phyloP scores from a whole-genome alignment of 1,140 invertebrate species.

The Drosophila saltans region DNA sequence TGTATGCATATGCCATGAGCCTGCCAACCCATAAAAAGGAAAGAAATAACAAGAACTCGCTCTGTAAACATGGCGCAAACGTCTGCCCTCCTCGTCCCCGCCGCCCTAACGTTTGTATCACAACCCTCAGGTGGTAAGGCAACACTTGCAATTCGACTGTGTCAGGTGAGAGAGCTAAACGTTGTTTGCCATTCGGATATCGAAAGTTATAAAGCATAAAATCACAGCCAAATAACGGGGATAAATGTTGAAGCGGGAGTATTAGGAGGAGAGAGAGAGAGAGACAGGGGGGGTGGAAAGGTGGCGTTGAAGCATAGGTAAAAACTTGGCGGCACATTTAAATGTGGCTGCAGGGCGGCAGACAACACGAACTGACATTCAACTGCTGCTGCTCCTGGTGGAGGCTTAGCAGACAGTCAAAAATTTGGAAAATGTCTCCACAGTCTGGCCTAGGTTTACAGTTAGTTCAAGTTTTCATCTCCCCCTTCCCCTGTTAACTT shows the following conservation, averaged over 20 bases:
- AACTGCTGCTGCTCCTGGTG: neutral
- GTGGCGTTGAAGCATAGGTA: constrained; percentile 49
- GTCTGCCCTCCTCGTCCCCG: constrained; percentile 12
- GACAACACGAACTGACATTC: constrained; percentile 8
- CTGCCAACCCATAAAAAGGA: constrained; percentile 30
- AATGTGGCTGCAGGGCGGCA: constrained; percentile 77
- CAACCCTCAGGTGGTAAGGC: constrained; percentile 58
- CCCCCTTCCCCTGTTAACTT: neutral
- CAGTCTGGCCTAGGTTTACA: constrained; percentile 13
- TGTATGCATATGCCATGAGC: constrained; percentile 63
- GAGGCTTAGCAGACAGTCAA: constrained; percentile 65
- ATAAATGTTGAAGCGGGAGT: constrained; percentile 35
- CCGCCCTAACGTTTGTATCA: constrained; percentile 4
- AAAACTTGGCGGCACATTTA: constrained; percentile 72
- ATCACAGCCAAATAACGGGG: constrained; percentile 65
- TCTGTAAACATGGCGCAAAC: constrained; percentile 65
- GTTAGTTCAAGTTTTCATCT: neutral
- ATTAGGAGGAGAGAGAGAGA: too few relatives aligned
- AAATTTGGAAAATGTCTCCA: constrained; percentile 67
- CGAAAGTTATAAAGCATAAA: constrained; percentile 80
- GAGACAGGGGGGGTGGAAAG: constrained; percentile 9
- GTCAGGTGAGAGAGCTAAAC: constrained; percentile 75
- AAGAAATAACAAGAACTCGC: constrained; percentile 43
- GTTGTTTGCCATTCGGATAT: constrained; percentile 78
- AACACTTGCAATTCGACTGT: constrained; percentile 53